phyloP scores from a whole-genome alignment of 2,888 invertebrate species.

The Cenopis cana region DNA sequence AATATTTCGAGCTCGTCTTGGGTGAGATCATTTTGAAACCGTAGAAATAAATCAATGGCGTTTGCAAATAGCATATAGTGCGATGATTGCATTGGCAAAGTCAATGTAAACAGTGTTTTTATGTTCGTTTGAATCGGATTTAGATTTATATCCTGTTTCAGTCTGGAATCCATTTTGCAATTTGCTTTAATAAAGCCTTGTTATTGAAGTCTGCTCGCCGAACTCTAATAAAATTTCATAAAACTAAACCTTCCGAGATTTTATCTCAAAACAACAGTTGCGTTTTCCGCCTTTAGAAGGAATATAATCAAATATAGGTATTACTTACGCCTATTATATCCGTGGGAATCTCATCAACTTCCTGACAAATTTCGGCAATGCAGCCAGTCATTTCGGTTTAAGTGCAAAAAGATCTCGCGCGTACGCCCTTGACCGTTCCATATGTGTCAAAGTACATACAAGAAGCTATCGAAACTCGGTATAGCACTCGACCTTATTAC shows the following conservation, averaged over 20 bases:
- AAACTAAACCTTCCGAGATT: neutral
- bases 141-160: conserved; percentile 21
- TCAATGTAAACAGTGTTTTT: conserved; percentile 37
- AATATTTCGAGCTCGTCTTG: conserved; percentile 34
- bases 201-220: neutral
- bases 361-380: conserved; percentile 5
- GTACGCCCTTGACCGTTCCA: conserved; percentile 59
- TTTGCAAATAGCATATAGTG: conserved; percentile 30
- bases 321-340: neutral
- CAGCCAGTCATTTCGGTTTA: conserved; percentile 8
- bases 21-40: conserved; percentile 35
- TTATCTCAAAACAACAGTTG: neutral
- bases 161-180: neutral
- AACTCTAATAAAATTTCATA: neutral
- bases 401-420: conserved; percentile 27
- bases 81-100: conserved; percentile 37
- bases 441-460: conserved; percentile 46
- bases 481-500: conserved; percentile 18
- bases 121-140: conserved; percentile 23
- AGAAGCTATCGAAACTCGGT: neutral
- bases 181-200: neutral
- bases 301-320: neutral
- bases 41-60: conserved; percentile 27
- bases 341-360: conserved; percentile 9
- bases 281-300: neutral